Evolutionary conservation across 1,140 invertebrate species (phyloP), one percentile per base, ranked within the genome.

Genomic region (Drosophila truncata): DNA sequence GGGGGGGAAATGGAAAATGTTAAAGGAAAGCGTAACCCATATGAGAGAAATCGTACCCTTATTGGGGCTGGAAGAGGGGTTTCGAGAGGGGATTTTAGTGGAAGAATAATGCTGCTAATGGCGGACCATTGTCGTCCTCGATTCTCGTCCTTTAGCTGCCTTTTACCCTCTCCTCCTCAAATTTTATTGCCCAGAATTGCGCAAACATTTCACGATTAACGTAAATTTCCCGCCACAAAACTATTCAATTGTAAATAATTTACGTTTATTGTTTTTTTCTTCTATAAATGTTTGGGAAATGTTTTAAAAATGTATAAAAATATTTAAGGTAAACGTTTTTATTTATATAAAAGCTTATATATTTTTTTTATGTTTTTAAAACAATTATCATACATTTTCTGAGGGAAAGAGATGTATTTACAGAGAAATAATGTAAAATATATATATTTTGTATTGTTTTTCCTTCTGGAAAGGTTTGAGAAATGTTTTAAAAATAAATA

Each of bases 181-280:
- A 52, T 87, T 77, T 87, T 80, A 82, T 75, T 71, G 66, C 61
- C 29, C 37, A 20, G 20, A 50, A 66, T 41, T 67, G n/a, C 44
- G 62, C 33, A 61, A 29, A 29, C 66, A 47, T 58, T 58, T 35
- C 27, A 58, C 62, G 63, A 78, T 55, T 41, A 55, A 65, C 82
- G 85, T 81, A 81, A 78, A 81, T 88, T 90, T 88, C 66, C 78
- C 81, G 83, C 84, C 84, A 80, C 84, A 81, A 78, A 88, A 88
- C 84, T 88, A 88, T 88, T 88, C 84, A 88, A 90, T 88, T 88
- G 85, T 75, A 90, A 88, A 80, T 90, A 84, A 90, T 88, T 88
- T 84, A 84, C 80, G 81, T 84, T 90, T 90, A 87, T 86, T 86
- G 83, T 83, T 86, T 76, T 76, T 46, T 6, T 1, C n/a, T 18